Evolutionary conservation across 2,888 invertebrate genomes (phyloP), one percentile per base, ranked within the genome.

Genomic region (Cheilosia grossa): DNA sequence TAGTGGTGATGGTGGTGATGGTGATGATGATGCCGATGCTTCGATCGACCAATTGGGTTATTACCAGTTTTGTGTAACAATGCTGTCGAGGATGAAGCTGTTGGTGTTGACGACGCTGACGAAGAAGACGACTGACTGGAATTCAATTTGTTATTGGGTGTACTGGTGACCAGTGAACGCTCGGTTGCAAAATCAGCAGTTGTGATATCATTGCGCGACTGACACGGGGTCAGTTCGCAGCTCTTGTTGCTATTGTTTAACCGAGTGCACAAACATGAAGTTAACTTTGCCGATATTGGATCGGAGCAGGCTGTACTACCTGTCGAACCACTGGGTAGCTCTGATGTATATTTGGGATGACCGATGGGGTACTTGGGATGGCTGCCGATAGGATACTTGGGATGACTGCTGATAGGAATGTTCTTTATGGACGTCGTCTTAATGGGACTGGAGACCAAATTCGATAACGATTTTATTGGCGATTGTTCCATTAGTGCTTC

Each of bases 401-500:
- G 70, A 51, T 77, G 75, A 82, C 69, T 87, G 54, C 77, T 78
- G 69, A 79, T 85, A 80, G 89, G 89, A 90, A 91, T 89, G 89
- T 90, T 89, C 87, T 90, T 90, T 81, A 91, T 89, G 85, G 90
- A 87, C 64, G 91, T 90, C 51, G 92, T 91, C 88, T 91, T 92
- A 13, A 88, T 90, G 88, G 93, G 94, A 92, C 93, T 94, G 88
- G 94, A 94, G 78, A 94, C 94, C 89, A 94, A 92, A 90, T 94
- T 94, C 64, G 94, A 94, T 82, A 94, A 91, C 73, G 94, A 94
- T 90, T 94, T 94, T 30, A 94, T 94, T 63, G 94, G 94, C 63
- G 94, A 94, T 88, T 93, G 94, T 87, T 92, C 91, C 72, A 91
- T 79, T 17, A 89, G 58, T 15, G 87, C 82, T 9, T 47, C 47